phyloP scores from a whole-genome alignment of 2,113 vertebrate genomes.

The Pedetes capensis region DNA sequence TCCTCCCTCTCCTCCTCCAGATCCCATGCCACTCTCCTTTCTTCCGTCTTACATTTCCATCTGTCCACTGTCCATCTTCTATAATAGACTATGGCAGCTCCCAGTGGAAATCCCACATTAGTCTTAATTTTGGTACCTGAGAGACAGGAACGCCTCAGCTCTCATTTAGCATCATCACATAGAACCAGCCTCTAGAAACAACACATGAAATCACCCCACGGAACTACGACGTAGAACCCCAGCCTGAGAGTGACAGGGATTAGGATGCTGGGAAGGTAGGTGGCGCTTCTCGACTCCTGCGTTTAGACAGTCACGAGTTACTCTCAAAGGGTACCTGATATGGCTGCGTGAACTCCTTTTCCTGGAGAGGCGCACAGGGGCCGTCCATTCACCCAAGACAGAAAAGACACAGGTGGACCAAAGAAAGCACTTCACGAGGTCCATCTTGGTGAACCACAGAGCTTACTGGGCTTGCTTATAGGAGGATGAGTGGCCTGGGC shows the following conservation, averaged over 20 bases:
- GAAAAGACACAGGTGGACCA: too few species aligned
- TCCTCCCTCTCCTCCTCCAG: background rate
- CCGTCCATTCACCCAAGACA: too few species aligned
- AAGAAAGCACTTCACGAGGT: too few species aligned
- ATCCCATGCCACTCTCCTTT: background rate
- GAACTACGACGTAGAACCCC: background rate
- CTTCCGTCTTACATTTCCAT: background rate
- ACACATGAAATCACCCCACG: fast-evolving
- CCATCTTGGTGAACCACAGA: too few species aligned
- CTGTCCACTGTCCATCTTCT: background rate
- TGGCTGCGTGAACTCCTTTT: too few species aligned
- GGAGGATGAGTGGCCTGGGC: too few species aligned
- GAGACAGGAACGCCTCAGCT: background rate
- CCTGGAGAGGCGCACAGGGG: too few species aligned
- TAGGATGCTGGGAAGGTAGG: background rate
- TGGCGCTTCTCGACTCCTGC: background rate
- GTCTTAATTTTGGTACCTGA: background rate
- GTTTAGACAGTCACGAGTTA: background rate
- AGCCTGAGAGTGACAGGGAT: background rate
- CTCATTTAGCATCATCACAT: background rate
- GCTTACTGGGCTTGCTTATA: too few species aligned
- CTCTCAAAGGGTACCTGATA: too few species aligned
- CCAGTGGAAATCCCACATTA: background rate
- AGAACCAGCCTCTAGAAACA: background rate
- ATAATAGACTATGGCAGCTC: background rate